Evolutionary conservation across 2,888 invertebrate genomes (phyloP), one percentile per base, ranked within the genome.

Genomic region (Ceratothoa steindachneri): DNA sequence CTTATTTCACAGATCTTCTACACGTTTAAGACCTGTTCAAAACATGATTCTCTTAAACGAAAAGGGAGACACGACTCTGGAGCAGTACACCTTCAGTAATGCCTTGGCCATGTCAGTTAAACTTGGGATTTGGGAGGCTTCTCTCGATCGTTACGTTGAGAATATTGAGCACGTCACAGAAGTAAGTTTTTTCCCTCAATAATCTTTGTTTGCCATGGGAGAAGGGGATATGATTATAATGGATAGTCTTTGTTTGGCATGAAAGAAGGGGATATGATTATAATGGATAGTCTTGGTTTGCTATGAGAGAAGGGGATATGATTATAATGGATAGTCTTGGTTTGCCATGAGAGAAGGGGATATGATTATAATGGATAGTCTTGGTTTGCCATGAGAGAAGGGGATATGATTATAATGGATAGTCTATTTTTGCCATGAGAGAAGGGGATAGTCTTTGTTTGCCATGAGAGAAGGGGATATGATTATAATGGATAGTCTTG

Each of bases 81-180:
- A 97, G 82, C 93, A 93, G 83, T 98, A 93, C 83, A 92, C 97
- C 22, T 94, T 97, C 84, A 96, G 97, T 2, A 93, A 98, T 86
- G 96, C 94, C 0, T 90, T 98, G 86, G 91, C 93, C 0, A 89
- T 95, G 80, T 95, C 95, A 0, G 97, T 97, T 0, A 95, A 97
- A 83, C 87, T 98, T 73, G 95, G 95, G 0, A 91, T 96, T 75
- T 97, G 95, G 95, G 97, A 98, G 86, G 89, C 92, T 3, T 89
- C 91, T 0, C 86, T 97, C 65, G 93, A 93, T 81, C 87, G 88
- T 30, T 92, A 93, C 81, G 92, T 95, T 15, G 90, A 93, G 55
- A 89, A 92, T 0, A 91, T 97, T 81, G 90, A 93, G 81, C 88
- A 87, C 73, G 89, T 96, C 70, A 90, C 93, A 0, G 89, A 91